phyloP scores from a whole-genome alignment of 2,113 vertebrate species.

The Girardinichthys multiradiatus region DNA sequence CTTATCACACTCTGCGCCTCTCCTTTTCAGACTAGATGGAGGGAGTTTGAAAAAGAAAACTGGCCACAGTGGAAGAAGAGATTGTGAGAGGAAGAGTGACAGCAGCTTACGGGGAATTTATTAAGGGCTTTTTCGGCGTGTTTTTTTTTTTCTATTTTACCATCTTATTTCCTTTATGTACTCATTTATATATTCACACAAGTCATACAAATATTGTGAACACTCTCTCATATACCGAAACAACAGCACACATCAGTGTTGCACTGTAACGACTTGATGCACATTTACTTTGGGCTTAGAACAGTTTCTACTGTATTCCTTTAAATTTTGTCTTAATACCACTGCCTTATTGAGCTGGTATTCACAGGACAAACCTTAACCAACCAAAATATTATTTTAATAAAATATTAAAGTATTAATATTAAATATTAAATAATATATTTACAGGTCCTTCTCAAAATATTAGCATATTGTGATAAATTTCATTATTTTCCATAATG shows the following conservation, averaged over 20 bases:
- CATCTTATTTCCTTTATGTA: constrained; percentile 7
- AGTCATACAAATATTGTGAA: background rate
- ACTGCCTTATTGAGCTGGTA: too few species aligned
- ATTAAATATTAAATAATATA: too few species aligned
- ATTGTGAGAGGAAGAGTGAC: constrained; percentile 63
- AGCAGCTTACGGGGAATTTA: constrained; percentile 55
- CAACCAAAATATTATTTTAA: too few species aligned
- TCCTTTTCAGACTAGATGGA: constrained; percentile 57
- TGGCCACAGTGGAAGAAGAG: constrained; percentile 42
- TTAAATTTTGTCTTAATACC: too few species aligned
- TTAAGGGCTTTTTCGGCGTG: constrained; percentile 4
- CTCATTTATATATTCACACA: constrained; percentile 3
- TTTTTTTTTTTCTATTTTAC: constrained; percentile 26
- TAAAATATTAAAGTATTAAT: too few species aligned
- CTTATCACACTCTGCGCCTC: constrained; percentile 58
- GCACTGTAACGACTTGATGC: background rate
- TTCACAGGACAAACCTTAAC: too few species aligned
- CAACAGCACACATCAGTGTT: background rate
- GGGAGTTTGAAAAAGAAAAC: constrained; percentile 11
- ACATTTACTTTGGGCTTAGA: background rate
- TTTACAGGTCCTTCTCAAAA: too few species aligned
- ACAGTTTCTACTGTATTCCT: background rate
- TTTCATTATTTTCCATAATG: too few species aligned
- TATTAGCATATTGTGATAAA: too few species aligned
- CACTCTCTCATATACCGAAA: background rate